Conservation (phyloP, 2,888 invertebrate species). For the Bruchidius siliquastri region DNA sequence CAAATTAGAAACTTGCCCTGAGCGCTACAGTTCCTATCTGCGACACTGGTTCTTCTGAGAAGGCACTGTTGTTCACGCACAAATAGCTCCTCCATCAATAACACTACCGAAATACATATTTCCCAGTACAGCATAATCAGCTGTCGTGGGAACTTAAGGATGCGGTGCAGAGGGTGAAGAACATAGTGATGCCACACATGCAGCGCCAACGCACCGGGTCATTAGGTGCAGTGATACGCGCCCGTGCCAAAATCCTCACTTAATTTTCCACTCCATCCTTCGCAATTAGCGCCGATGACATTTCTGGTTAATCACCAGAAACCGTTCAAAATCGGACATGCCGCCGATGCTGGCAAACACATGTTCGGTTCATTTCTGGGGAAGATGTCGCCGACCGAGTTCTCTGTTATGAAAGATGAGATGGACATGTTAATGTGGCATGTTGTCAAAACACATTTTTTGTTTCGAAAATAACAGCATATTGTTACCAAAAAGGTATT, state of each 20-base stretch:
- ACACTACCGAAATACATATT: not conserved
- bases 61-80: not conserved
- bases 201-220: conserved; percentile 13
- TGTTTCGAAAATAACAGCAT: too few relatives aligned
- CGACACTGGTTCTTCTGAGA: too few relatives aligned
- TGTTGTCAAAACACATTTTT: not conserved
- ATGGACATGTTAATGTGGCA: not conserved
- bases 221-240: conserved; percentile 34
- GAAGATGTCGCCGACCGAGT: not conserved
- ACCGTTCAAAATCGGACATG: not conserved
- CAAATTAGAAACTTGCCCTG: too few relatives aligned
- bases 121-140: not conserved
- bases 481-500: too few relatives aligned
- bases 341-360: not conserved
- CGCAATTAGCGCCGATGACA: conserved; percentile 32
- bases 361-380: not conserved
- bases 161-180: not conserved
- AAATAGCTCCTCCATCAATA: not conserved
- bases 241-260: conserved; percentile 42
- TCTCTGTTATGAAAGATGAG: not conserved
- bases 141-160: not conserved
- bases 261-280: conserved; percentile 38
- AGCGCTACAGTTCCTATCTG: too few relatives aligned
- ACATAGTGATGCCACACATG: not conserved
- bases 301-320: conserved; percentile 26